Evolutionary conservation across 1,140 invertebrate genomes (phyloP), one percentile per base, ranked within the genome.

Genomic region (Holotrichia oblita): DNA sequence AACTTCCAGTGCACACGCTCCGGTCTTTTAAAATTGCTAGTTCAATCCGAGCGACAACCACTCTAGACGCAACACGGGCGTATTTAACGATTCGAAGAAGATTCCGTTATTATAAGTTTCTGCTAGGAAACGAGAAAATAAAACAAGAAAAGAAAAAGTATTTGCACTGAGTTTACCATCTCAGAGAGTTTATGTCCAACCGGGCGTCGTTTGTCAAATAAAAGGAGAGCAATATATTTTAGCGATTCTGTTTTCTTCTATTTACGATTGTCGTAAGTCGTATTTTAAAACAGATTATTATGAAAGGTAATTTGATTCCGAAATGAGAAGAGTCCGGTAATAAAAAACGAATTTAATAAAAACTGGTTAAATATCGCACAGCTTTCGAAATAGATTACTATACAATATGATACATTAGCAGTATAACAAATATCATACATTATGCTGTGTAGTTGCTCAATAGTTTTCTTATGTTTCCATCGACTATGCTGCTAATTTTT

Each of bases 11-110:
- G 48, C 48, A n/a, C 48, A 55, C 14, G 17, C 2, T n/a, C 14
- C 14, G 48, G 12, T 55, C 3, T 17, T 3, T 3, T 7, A 17
- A 7, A 55, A 17, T 55, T 17, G 14, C 17, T 55, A 3, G 14
- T 7, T 55, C 48, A n/a, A 55, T 14, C 48, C 14, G 48, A 55
- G 48, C 48, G 48, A 17, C 48, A 55, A n/a, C 48, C 48, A 55
- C 48, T 55, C 48, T 14, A 55, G 48, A 55, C 3, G 17, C 48
- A 55, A 55, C 12, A 14, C 44, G 48, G 14, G 48, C 48, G 17
- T 55, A 34, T 40, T 72, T 72, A 72, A 72, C 64, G 64, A 34
- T n/a, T 72, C 64, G 64, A 72, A 27, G n/a, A 27, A 72, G 64
- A 34, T 27, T n/a, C 14, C 64, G 64, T 72, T 40, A 40, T 27